These are phyloP conservation scores for Hemicordylus capensis DNA, from an alignment of 2,113 vertebrate genomes.

Conservation along the genomic window DNA sequence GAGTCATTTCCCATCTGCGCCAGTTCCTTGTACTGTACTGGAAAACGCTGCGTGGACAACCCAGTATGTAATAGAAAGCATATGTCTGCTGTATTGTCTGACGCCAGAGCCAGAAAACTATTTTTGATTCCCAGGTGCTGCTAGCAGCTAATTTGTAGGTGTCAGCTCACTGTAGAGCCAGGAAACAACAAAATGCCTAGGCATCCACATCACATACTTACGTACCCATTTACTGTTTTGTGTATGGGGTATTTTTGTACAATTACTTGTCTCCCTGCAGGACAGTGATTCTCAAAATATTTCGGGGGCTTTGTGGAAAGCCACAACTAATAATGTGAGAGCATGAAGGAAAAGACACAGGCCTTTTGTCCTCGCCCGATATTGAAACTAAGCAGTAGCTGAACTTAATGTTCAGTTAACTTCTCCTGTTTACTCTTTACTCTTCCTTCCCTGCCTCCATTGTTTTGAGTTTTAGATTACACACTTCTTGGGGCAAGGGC, in stretches of 20 bases:
- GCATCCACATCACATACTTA: neutral
- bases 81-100: neutral
- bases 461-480: neutral
- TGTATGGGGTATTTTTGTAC: neutral
- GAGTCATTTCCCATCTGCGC: too few relatives aligned
- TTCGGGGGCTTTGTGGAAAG: neutral
- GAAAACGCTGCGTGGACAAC: neutral
- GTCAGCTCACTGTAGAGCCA: neutral
- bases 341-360: neutral
- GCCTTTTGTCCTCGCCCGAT: too few relatives aligned
- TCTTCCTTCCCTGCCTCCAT: neutral
- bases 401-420: too few relatives aligned
- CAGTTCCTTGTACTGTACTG: neutral
- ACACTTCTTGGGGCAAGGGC: neutral
- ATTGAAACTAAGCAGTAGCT: too few relatives aligned
- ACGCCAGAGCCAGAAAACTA: neutral
- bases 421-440: too few relatives aligned
- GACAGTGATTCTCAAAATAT: neutral
- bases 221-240: neutral
- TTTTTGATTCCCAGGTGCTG: constrained; percentile 2
- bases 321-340: neutral
- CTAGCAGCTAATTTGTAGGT: constrained; percentile 8
- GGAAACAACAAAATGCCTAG: neutral
- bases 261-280: neutral
- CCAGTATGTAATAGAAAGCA: neutral